Base-by-base conservation (phyloP, 1,140 invertebrate species). In the Physella acuta region DNA sequence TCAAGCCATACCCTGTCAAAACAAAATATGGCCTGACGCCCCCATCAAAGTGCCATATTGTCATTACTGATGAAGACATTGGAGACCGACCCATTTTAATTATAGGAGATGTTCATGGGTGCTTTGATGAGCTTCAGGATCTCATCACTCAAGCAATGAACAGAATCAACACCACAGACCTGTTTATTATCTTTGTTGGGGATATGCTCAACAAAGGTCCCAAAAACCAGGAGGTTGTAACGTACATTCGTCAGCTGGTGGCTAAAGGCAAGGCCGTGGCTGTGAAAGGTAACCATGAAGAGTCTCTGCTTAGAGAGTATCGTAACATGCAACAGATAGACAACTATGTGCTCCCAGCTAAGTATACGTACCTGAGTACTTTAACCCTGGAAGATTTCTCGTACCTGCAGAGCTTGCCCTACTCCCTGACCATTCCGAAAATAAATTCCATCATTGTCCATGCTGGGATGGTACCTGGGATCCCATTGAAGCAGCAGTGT, bases 61-160 rank as follows among this genome's bases (percentile, higher is more conserved):
- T 59, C 16, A 30, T 81, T 8, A 52, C 24, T n/a, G 59, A 52
- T 31, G 72, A 76, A 14, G 66, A 69, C 36, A 63, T 81, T 14
- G 31, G 39, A 31, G 68, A 72, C 16, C 59, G 73, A 20, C 69
- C 66, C n/a, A 70, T 86, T 16, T 72, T 86, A 34, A 73, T 85
- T 33, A 77, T 86, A 31, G 85, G 85, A 17, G 85, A 86, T 70
- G 76, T 86, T 0, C 85, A 86, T 71, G 85, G 84, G 1, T 86
- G 85, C 71, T 78, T 71, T 51, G 80, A 82, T 56, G 85, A 86
- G 72, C 70, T 85, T 30, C 17, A 71, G 17, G 75, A 80, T 26
- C 62, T 84, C 2, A 71, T 85, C 3, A 52, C 55, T 3, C 56
- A 72, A 17, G 77, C 79, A 20, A 70, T 65, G 31, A 34, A 56